A percentile compares a stretch with the other conserved stretches of the same genome.
These are phyloP conservation scores for Ceratotherium simum DNA, from an alignment of 2,113 vertebrate species.

Conservation along the genomic window DNA sequence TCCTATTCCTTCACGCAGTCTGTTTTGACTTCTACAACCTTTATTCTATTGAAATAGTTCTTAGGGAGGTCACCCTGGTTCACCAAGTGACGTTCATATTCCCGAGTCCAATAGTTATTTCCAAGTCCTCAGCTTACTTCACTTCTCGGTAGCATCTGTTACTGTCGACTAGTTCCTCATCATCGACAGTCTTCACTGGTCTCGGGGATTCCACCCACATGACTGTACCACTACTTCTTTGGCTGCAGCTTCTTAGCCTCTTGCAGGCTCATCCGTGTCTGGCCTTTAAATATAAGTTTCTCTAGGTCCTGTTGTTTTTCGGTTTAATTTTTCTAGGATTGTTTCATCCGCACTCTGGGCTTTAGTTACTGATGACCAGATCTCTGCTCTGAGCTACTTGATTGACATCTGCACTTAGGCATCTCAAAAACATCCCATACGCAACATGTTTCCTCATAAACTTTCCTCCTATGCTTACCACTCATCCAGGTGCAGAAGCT, in stretches of 20 bases:
- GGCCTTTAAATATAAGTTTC: not conserved
- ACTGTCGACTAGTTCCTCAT: not conserved
- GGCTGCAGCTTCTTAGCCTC: not conserved
- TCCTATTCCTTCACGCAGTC: not conserved
- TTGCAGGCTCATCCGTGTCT: not conserved
- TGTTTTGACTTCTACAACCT: slow-evolving; percentile 16
- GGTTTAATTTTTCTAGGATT: not conserved
- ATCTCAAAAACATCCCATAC: not conserved
- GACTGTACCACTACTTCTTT: not conserved
- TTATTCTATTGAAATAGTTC: slow-evolving; percentile 11
- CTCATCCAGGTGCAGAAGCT: slow-evolving; percentile 2
- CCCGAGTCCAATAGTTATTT: not conserved
- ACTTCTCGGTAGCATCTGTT: slow-evolving; percentile 9
- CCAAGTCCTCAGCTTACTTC: not conserved
- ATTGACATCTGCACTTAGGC: not conserved
- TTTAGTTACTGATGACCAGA: slow-evolving; percentile 6
- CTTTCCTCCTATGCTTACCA: not conserved
- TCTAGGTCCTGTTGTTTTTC: slow-evolving; percentile 44
- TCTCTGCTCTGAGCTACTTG: not conserved
- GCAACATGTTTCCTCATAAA: slow-evolving; percentile 10
- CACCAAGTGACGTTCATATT: not conserved
- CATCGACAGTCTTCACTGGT: not conserved
- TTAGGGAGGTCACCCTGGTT: not conserved
- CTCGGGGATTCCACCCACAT: not conserved
- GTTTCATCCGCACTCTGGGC: not conserved